Percentiles rank a stretch among this genome's conserved stretches.
These are phyloP conservation scores for Ceryle rudis DNA, from an alignment of 2,797 vertebrate genomes.

Conservation along the genomic window DNA sequence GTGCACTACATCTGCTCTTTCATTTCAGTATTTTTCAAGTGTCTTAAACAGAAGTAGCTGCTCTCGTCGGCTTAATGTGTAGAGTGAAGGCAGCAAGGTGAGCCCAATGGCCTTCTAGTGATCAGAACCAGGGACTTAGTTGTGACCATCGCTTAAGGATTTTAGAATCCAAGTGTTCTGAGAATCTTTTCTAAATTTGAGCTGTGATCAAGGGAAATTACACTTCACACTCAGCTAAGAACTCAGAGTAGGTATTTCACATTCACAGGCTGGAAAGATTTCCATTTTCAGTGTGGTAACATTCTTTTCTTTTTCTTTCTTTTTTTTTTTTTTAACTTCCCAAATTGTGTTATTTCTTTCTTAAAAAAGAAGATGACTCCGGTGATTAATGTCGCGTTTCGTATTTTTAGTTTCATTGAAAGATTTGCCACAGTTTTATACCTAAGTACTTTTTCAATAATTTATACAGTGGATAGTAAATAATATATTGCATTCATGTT, in stretches of 20 bases:
- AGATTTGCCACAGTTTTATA: slow-evolving; percentile 27
- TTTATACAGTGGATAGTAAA: slow-evolving; percentile 70
- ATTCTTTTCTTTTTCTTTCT: background rate
- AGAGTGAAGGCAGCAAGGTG: background rate
- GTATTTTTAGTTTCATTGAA: background rate
- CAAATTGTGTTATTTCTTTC: background rate
- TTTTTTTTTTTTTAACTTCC: background rate
- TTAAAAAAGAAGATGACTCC: background rate
- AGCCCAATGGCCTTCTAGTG: background rate
- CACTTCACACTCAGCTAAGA: background rate
- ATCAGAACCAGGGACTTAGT: background rate
- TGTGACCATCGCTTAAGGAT: background rate
- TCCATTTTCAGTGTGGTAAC: background rate
- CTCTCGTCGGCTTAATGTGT: slow-evolving; percentile 32
- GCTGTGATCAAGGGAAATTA: background rate
- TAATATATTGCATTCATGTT: slow-evolving; percentile 72
- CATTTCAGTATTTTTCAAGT: slow-evolving; percentile 66
- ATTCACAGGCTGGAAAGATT: background rate
- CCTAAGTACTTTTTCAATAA: slow-evolving; percentile 66
- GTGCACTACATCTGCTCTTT: slow-evolving; percentile 60
- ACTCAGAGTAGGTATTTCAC: background rate
- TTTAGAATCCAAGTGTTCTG: background rate
- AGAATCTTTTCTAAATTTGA: background rate
- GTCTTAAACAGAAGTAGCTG: slow-evolving; percentile 22
- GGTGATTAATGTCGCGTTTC: slow-evolving; percentile 32